Evolutionary conservation across 2,888 invertebrate species (phyloP).

Genomic region (Thecophora atra): DNA sequence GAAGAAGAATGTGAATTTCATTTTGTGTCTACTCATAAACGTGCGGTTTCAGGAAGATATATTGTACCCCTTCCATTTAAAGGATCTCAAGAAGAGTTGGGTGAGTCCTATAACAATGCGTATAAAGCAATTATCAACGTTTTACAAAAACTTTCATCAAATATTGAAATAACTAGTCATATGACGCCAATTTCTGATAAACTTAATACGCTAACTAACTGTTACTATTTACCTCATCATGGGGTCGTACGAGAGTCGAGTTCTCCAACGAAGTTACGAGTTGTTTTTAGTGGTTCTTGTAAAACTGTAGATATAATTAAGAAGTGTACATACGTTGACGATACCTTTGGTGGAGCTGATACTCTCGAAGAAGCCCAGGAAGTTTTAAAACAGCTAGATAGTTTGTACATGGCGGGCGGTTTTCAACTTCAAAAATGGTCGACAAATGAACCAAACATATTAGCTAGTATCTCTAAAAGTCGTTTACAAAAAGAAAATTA

Average conservation of each 20-base stretch:
- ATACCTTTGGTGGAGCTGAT: too few species aligned
- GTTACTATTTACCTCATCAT: constrained; percentile 37
- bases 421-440: too few species aligned
- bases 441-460: too few species aligned
- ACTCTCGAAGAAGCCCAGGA: too few species aligned
- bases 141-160: constrained; percentile 20
- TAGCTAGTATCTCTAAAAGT: too few species aligned
- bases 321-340: too few species aligned
- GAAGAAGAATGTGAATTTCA: constrained; percentile 31
- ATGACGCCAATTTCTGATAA: constrained; percentile 19
- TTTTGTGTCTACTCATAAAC: constrained; percentile 22
- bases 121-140: constrained; percentile 21
- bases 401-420: too few species aligned
- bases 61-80: constrained; percentile 30
- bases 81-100: constrained; percentile 12
- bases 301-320: too few species aligned
- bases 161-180: constrained; percentile 10
- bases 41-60: not conserved
- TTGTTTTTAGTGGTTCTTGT: constrained; percentile 15
- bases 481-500: not conserved
- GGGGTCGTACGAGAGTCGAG: constrained; percentile 28
- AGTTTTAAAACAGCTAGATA: too few species aligned
- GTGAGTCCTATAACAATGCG: constrained; percentile 27
- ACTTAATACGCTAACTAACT: not conserved
- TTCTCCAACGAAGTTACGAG: constrained; percentile 18